These are phyloP conservation scores for Limnephilus rhombicus DNA, from an alignment of 2,888 invertebrate species.

Conservation along the genomic window DNA sequence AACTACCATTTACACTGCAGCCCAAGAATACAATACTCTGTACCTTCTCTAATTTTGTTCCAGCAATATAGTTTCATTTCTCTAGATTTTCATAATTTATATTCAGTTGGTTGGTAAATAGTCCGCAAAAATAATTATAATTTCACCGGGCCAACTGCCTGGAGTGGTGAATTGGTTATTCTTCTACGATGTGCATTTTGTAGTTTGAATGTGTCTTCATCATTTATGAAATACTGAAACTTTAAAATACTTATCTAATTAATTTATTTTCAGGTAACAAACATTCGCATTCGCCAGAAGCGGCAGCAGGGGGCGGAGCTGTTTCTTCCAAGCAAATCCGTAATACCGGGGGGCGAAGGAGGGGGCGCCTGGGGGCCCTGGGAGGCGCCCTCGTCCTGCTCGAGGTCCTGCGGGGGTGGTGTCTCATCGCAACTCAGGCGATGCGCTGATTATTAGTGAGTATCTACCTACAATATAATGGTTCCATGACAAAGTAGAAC, in stretches of 20 bases:
- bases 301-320: slow-evolving; percentile 86
- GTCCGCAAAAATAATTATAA: too few relatives aligned
- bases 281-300: slow-evolving; percentile 72
- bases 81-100: too few relatives aligned
- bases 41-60: too few relatives aligned
- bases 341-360: slow-evolving; percentile 84
- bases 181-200: background rate
- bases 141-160: too few relatives aligned
- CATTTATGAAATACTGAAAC: background rate
- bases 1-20: too few relatives aligned
- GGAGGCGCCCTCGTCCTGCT: slow-evolving; percentile 90
- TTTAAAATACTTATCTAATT: background rate
- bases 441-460: slow-evolving; percentile 82
- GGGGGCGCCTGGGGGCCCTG: slow-evolving; percentile 89
- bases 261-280: slow-evolving; percentile 46
- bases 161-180: background rate
- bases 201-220: background rate
- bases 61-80: too few relatives aligned
- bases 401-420: slow-evolving; percentile 95
- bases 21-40: too few relatives aligned
- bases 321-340: slow-evolving; percentile 84
- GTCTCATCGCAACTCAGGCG: slow-evolving; percentile 91
- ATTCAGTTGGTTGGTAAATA: too few relatives aligned
- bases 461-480: slow-evolving; percentile 42
- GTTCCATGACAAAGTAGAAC: too few relatives aligned